These are phyloP conservation scores for Percina caprodes DNA, from an alignment of 2,113 vertebrate genomes.

Conservation along the genomic window DNA sequence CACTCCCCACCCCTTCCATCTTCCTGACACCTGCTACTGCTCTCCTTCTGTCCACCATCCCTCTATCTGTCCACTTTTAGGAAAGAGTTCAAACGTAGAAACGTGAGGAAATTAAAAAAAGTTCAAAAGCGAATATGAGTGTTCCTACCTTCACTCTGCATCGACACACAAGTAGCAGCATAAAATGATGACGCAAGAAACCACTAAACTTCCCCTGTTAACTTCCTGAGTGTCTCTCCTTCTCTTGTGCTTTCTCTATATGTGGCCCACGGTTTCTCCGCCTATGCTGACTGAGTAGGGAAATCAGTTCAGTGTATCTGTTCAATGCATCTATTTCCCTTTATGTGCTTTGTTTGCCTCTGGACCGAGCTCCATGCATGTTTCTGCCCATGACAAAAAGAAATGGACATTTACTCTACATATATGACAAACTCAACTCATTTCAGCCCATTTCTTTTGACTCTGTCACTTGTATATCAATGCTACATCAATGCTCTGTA, in stretches of 20 bases:
- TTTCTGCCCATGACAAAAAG: neutral
- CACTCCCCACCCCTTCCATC: slow-evolving; percentile 28
- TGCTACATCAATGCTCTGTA: too few relatives aligned
- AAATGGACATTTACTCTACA: neutral
- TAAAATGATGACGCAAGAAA: slow-evolving; percentile 85
- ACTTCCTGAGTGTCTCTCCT: slow-evolving; percentile 85
- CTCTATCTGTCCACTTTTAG: neutral
- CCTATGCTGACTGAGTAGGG: slow-evolving; percentile 55
- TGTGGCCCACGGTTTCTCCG: slow-evolving; percentile 55
- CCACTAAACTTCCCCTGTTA: slow-evolving; percentile 85
- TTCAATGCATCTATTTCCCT: slow-evolving; percentile 62
- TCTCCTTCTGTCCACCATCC: neutral
- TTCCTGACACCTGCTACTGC: slow-evolving; percentile 58
- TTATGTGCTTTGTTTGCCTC: slow-evolving; percentile 9
- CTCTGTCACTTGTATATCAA: neutral
- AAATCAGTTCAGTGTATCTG: slow-evolving; percentile 65
- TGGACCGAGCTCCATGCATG: neutral
- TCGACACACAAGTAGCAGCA: slow-evolving; percentile 77
- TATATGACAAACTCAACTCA: neutral
- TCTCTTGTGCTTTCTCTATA: slow-evolving; percentile 70
- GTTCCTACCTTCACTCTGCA: slow-evolving; percentile 82
- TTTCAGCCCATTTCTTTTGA: slow-evolving; percentile 8
- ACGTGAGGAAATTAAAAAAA: slow-evolving; percentile 34
- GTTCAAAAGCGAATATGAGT: slow-evolving; percentile 18
- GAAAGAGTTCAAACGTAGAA: slow-evolving; percentile 1